These are phyloP conservation scores for Pseudonaja textilis DNA, from an alignment of 2,113 vertebrate species.

Conservation along the genomic window DNA sequence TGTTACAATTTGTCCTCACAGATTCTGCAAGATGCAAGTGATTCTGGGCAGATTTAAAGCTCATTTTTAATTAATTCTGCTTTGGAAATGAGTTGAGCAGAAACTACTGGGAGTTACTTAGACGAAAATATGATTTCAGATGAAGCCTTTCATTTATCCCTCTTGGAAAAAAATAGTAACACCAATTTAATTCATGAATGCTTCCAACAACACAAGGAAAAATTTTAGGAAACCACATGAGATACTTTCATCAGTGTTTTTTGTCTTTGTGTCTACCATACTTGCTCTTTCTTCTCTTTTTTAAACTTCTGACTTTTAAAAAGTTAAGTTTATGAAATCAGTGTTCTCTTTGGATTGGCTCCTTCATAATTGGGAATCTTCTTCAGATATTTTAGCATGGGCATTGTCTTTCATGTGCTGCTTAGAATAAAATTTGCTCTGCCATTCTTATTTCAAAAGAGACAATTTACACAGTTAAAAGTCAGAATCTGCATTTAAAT, in stretches of 20 bases:
- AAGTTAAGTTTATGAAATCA: conserved; percentile 17
- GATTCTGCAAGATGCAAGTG: background rate
- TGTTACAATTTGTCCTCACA: background rate
- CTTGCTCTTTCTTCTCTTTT: background rate
- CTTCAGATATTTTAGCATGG: conserved; percentile 34
- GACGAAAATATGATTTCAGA: background rate
- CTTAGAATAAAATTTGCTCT: conserved; percentile 32
- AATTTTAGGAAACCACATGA: background rate
- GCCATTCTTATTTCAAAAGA: conserved; percentile 42
- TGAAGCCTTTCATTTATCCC: background rate
- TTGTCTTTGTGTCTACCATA: background rate
- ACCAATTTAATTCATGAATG: background rate
- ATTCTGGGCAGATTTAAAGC: background rate
- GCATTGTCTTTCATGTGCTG: background rate
- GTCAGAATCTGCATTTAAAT: conserved; percentile 59
- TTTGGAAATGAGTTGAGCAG: background rate
- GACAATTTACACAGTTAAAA: conserved; percentile 46
- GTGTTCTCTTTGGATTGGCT: background rate
- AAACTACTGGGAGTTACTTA: background rate
- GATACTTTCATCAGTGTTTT: background rate
- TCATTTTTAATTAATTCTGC: background rate
- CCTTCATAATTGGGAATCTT: conserved; percentile 37
- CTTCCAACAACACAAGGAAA: background rate
- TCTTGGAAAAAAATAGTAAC: background rate
- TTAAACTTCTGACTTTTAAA: background rate